Conservation (phyloP, 1,140 invertebrate species). For the Harpegnathos saltator region DNA sequence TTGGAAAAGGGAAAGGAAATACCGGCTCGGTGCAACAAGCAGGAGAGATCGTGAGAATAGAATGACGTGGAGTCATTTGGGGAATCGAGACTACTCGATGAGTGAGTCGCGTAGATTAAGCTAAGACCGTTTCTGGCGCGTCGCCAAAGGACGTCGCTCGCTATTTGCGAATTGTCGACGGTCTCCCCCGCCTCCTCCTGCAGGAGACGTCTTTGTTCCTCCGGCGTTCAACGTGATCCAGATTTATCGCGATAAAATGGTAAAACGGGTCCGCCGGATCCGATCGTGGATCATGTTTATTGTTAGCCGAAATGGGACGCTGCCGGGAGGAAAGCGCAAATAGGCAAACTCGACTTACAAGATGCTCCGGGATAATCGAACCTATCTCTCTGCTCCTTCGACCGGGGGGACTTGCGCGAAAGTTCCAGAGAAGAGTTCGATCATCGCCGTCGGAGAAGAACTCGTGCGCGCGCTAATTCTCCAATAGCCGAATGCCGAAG, state of each 20-base stretch:
- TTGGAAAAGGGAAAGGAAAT: neutral
- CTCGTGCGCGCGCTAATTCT: too few relatives aligned
- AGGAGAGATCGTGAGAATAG: neutral
- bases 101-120: neutral
- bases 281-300: conserved; percentile 17
- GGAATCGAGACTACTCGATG: neutral
- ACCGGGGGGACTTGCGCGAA: neutral
- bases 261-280: conserved; percentile 1
- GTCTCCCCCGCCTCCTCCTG: neutral
- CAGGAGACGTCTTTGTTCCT: neutral
- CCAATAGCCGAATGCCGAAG: too few relatives aligned
- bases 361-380: neutral
- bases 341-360: neutral
- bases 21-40: neutral
- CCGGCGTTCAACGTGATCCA: neutral
- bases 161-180: neutral
- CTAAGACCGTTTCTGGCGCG: neutral
- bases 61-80: neutral
- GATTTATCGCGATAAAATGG: conserved; percentile 22
- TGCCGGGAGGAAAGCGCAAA: neutral
- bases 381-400: too few relatives aligned
- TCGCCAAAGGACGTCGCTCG: neutral
- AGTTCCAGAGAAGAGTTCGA: neutral
- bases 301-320: neutral
- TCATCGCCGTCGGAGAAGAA: too few relatives aligned